phyloP scores from a whole-genome alignment of 2,113 vertebrate species.

The Platichthys flesus region DNA sequence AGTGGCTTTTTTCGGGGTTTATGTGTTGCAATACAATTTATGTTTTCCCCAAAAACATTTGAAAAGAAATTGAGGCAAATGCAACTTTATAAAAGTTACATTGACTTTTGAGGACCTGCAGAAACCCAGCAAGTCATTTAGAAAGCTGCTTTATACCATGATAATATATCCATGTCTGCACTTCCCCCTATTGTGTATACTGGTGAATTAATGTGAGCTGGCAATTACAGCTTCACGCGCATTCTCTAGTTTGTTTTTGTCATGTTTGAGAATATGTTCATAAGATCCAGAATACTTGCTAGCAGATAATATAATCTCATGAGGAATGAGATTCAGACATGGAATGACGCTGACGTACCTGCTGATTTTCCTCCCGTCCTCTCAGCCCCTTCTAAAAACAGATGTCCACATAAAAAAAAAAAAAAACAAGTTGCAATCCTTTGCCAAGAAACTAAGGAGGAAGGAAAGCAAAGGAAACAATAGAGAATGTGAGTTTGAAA shows the following conservation, averaged over 20 bases:
- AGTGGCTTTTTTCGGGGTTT: too few species aligned
- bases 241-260: background rate
- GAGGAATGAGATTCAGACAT: background rate
- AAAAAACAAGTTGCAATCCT: background rate
- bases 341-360: background rate
- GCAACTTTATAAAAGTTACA: too few species aligned
- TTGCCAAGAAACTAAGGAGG: conserved; percentile 10
- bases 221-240: background rate
- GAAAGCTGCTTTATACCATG: too few species aligned
- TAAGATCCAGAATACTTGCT: background rate
- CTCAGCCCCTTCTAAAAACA: conserved; percentile 35
- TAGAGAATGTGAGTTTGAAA: background rate
- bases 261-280: background rate
- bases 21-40: too few species aligned
- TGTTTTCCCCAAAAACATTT: too few species aligned
- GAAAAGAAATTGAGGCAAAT: too few species aligned
- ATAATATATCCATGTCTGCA: background rate
- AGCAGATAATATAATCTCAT: background rate
- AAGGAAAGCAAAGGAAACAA: background rate
- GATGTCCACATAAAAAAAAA: conserved; percentile 21
- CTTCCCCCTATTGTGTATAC: background rate
- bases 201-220: background rate
- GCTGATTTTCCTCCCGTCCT: conserved; percentile 15
- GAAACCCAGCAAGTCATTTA: too few species aligned
- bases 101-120: too few species aligned